A percentile compares a stretch with the other conserved stretches of the same genome.
These are phyloP conservation scores for Drosophila obscura DNA, from an alignment of 1,140 invertebrate genomes.

Conservation along the genomic window DNA sequence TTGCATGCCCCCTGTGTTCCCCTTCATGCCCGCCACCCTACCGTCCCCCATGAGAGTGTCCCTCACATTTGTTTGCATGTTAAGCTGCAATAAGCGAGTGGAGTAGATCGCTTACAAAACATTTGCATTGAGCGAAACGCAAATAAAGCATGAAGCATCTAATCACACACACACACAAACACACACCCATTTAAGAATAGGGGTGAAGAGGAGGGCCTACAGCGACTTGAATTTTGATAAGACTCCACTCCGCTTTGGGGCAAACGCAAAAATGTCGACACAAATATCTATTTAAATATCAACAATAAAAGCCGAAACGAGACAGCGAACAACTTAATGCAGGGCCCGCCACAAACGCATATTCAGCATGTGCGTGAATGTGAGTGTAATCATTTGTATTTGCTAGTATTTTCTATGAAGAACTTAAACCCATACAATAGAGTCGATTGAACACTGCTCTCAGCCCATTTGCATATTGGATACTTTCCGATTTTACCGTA, in stretches of 20 bases:
- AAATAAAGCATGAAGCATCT: conserved; percentile 7
- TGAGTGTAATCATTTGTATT: not conserved
- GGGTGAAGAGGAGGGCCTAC: not conserved
- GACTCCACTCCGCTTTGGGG: not conserved
- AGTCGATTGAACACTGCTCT: no score
- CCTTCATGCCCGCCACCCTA: not conserved
- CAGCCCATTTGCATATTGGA: no score
- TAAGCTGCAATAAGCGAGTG: conserved; percentile 43
- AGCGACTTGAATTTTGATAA: conserved; percentile 35
- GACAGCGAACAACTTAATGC: conserved; percentile 51
- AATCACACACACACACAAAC: conserved; percentile 11
- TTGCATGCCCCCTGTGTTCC: conserved; percentile 14
- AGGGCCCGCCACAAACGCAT: conserved; percentile 15
- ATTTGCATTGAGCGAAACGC: conserved; percentile 39
- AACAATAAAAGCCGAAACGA: conserved; percentile 47
- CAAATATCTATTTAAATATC: conserved; percentile 50
- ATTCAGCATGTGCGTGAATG: conserved; percentile 17
- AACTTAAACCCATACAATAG: no score
- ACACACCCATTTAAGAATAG: not conserved
- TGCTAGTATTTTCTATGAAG: not conserved
- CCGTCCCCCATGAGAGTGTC: not conserved
- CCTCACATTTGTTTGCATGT: conserved; percentile 34
- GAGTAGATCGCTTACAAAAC: conserved; percentile 55
- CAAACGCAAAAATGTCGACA: conserved; percentile 25
- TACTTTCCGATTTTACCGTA: no score